Percentiles rank a stretch among this genome's conserved stretches.
Evolutionary conservation across 2,113 vertebrate genomes (phyloP).

Genomic region (Holacanthus passer): DNA sequence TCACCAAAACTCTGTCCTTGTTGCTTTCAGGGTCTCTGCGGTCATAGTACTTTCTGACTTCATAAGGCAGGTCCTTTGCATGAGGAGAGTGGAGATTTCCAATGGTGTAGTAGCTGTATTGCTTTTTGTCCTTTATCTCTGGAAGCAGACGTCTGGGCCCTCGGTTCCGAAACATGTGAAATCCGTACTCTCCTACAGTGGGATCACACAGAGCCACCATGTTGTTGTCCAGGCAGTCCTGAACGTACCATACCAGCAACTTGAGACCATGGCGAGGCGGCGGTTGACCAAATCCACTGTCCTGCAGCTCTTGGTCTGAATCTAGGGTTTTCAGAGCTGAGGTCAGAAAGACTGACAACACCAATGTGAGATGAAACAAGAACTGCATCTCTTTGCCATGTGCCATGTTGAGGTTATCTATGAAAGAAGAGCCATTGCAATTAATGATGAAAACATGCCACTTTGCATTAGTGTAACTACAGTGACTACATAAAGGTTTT

Average conservation of each 20-base stretch:
- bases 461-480: background rate
- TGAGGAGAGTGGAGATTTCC: conserved; percentile 74
- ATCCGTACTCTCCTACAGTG: conserved; percentile 62
- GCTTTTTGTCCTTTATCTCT: conserved; percentile 49
- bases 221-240: conserved; percentile 79
- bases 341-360: conserved; percentile 37
- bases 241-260: conserved; percentile 77
- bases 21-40: conserved; percentile 69
- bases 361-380: conserved; percentile 30
- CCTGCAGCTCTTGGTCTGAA: conserved; percentile 66
- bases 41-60: conserved; percentile 74
- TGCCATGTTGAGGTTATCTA: conserved; percentile 23
- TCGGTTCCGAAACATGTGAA: conserved; percentile 70
- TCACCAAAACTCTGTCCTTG: conserved; percentile 80
- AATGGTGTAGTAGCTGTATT: conserved; percentile 71
- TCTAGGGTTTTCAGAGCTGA: conserved; percentile 63
- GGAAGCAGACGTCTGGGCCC: conserved; percentile 60
- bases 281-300: conserved; percentile 74
- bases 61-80: conserved; percentile 65
- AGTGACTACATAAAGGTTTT: background rate
- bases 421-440: background rate
- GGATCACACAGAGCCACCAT: conserved; percentile 78
- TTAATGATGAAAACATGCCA: background rate
- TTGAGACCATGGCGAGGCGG: conserved; percentile 77
- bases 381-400: background rate